These are phyloP conservation scores for Pterocles orientalis DNA, from an alignment of 2,113 vertebrate species.

Conservation along the genomic window DNA sequence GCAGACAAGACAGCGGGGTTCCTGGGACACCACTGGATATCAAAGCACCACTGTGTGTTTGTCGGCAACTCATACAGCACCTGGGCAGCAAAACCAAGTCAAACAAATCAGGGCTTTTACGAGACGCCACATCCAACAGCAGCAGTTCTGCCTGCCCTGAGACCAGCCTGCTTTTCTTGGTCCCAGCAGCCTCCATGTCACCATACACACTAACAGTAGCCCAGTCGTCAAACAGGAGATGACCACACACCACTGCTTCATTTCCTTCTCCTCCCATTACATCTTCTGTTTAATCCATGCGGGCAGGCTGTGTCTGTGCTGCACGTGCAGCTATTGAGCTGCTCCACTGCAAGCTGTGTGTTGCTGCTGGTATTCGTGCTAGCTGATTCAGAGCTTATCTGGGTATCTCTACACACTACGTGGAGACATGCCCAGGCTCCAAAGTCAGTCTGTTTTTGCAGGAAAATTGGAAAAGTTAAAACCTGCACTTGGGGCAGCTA, in stretches of 20 bases:
- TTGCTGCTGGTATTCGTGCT: not conserved
- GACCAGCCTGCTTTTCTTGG: not conserved
- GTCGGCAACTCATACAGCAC: constrained; percentile 93
- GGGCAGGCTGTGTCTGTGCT: not conserved
- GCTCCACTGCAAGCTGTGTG: not conserved
- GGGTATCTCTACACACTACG: not conserved
- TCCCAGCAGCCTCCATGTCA: not conserved
- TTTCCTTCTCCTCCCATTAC: not conserved
- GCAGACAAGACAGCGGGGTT: constrained; percentile 93
- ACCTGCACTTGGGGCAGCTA: not conserved
- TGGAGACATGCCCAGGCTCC: not conserved
- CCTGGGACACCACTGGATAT: constrained; percentile 97
- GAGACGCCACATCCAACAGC: not conserved
- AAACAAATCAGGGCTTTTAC: not conserved
- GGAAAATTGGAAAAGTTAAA: not conserved
- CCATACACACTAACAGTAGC: rapidly evolving
- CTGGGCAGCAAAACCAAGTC: constrained; percentile 65
- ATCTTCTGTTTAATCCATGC: not conserved
- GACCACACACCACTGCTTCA: not conserved
- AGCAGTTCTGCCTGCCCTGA: not conserved
- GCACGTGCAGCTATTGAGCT: not conserved
- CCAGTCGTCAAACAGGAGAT: not conserved
- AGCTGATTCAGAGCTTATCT: not conserved
- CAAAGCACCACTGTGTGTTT: constrained; percentile 96
- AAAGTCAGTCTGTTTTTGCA: not conserved